A percentile compares a stretch with the other conserved stretches of the same genome.
Evolutionary conservation across 2,797 vertebrate genomes (phyloP).

Genomic region (Scomberomorus guttatus): DNA sequence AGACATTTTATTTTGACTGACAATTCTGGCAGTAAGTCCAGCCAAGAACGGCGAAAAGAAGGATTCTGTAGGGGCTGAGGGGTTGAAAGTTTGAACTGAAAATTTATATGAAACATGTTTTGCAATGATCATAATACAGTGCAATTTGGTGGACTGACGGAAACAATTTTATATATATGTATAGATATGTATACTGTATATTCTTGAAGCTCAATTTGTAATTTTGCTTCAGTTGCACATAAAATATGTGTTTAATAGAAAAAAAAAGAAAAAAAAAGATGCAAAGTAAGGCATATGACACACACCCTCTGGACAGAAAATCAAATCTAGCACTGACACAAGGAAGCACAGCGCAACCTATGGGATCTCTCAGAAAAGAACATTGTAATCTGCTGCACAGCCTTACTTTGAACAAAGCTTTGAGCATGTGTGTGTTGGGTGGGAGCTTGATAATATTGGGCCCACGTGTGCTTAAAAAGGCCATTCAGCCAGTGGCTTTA

Average conservation of each 20-base stretch:
- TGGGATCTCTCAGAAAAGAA: conserved; percentile 70
- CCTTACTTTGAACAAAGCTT: conserved; percentile 78
- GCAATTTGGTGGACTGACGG: conserved; percentile 58
- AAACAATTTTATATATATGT: conserved; percentile 57
- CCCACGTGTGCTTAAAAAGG: conserved; percentile 81
- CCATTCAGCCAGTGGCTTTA: conserved; percentile 80
- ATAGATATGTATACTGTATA: conserved; percentile 64
- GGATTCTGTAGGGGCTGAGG: conserved; percentile 17
- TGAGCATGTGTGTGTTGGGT: conserved; percentile 56
- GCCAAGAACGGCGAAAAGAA: conserved; percentile 21
- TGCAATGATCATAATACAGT: conserved; percentile 58
- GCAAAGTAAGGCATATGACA: conserved; percentile 82
- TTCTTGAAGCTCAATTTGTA: conserved; percentile 56
- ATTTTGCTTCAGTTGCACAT: conserved; percentile 61
- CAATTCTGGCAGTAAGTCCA: conserved; percentile 44
- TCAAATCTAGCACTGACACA: conserved; percentile 78
- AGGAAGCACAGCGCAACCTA: conserved; percentile 77
- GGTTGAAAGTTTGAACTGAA: conserved; percentile 23
- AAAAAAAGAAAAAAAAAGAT: conserved; percentile 42
- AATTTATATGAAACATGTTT: conserved; percentile 38
- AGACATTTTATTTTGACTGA: conserved; percentile 39
- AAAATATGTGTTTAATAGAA: conserved; percentile 61
- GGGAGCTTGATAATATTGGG: conserved; percentile 65
- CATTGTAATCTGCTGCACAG: conserved; percentile 80
- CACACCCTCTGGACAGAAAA: conserved; percentile 77